phyloP scores from a whole-genome alignment of 2,888 invertebrate genomes.

The Helicoverpa assulta region DNA sequence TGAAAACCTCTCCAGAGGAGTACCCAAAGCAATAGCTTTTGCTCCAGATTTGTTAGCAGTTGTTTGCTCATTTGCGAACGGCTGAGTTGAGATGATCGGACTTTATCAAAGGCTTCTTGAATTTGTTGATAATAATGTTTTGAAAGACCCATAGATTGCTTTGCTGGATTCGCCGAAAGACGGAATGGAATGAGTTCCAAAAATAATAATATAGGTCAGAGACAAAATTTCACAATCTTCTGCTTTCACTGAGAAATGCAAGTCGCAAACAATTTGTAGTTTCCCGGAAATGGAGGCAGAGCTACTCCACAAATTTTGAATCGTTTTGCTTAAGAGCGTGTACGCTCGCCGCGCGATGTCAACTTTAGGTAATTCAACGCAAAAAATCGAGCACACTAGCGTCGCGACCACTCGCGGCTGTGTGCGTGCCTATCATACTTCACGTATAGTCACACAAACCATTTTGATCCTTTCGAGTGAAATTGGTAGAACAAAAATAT shows the following conservation, averaged over 20 bases:
- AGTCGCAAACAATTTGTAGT: constrained; percentile 69
- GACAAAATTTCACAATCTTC: constrained; percentile 65
- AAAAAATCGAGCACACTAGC: no score
- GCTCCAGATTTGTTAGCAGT: constrained; percentile 76
- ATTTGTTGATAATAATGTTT: constrained; percentile 50
- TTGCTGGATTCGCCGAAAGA: constrained; percentile 34
- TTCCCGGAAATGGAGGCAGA: constrained; percentile 65
- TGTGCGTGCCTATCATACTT: no score
- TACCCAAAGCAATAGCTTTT: constrained; percentile 75
- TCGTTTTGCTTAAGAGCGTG: constrained; percentile 9
- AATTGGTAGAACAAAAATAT: no score
- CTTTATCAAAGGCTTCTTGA: constrained; percentile 68
- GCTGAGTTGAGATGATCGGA: constrained; percentile 64
- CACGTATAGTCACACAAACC: no score
- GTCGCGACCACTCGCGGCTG: no score
- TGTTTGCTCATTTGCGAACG: constrained; percentile 75
- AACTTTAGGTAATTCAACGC: no score
- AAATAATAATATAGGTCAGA: constrained; percentile 59
- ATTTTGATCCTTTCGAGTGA: no score
- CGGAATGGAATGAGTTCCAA: constrained; percentile 29
- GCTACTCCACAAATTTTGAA: constrained; percentile 69
- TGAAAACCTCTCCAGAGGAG: constrained; percentile 75
- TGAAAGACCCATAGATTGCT: constrained; percentile 37
- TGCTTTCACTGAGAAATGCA: constrained; percentile 57
- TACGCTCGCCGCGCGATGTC: no score